Evolutionary conservation across 2,797 vertebrate genomes (phyloP).

Genomic region (Astyanax mexicanus): DNA sequence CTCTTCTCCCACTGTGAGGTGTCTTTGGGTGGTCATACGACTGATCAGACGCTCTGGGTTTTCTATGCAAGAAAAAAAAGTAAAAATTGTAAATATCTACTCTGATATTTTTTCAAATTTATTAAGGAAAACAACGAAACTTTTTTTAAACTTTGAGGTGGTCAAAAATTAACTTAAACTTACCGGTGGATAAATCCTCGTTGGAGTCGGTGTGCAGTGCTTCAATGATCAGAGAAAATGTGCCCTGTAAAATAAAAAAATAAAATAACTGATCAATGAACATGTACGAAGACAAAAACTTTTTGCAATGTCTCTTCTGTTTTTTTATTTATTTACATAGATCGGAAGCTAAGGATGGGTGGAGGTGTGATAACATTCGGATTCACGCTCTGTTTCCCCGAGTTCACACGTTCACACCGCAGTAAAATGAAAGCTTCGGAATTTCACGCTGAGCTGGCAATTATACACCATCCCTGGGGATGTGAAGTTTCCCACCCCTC

Average conservation of each 20-base stretch:
- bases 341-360: slow-evolving; percentile 63
- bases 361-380: slow-evolving; percentile 69
- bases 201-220: slow-evolving; percentile 92
- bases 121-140: no score
- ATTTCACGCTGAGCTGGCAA: slow-evolving; percentile 81
- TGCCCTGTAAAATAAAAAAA: slow-evolving; percentile 81
- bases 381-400: slow-evolving; percentile 74
- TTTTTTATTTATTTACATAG: slow-evolving; percentile 66
- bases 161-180: no score
- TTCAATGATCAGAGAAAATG: slow-evolving; percentile 98
- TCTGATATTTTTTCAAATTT: no score
- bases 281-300: no score
- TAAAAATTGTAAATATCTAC: not conserved
- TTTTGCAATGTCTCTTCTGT: not conserved
- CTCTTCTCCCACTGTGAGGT: slow-evolving; percentile 92
- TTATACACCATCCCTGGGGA: slow-evolving; percentile 75
- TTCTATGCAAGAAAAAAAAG: slow-evolving; percentile 74
- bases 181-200: slow-evolving; percentile 96
- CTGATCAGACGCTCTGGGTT: slow-evolving; percentile 93
- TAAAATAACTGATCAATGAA: slow-evolving; percentile 56
- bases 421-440: slow-evolving; percentile 82
- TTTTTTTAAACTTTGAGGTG: no score
- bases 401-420: slow-evolving; percentile 77
- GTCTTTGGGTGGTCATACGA: slow-evolving; percentile 92
- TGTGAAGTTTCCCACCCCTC: slow-evolving; percentile 79